Evolutionary conservation across 2,888 invertebrate species (phyloP).

Genomic region (Eristalis intricaria): DNA sequence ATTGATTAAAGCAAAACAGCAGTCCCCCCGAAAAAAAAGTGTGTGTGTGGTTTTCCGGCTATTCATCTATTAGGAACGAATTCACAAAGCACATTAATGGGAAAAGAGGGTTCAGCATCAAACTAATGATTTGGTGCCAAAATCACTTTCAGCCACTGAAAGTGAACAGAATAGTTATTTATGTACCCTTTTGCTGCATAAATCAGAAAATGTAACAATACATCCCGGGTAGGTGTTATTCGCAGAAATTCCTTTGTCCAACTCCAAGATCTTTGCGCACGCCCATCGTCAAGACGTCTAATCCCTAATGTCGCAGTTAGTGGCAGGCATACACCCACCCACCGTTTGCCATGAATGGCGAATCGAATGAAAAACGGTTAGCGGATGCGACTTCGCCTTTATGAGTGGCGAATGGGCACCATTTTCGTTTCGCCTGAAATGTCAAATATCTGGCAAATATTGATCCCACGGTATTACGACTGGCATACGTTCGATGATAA

Average conservation of each 20-base stretch:
- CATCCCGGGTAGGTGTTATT: neutral
- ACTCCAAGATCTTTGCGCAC: neutral
- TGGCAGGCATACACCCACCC: neutral
- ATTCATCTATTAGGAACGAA: neutral
- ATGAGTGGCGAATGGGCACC: neutral
- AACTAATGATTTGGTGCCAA: neutral
- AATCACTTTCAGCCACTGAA: neutral
- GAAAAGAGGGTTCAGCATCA: neutral
- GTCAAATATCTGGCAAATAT: neutral
- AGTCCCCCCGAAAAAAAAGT: neutral
- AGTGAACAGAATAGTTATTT: neutral
- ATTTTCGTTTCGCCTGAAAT: neutral
- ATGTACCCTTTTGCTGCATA: conserved; percentile 1
- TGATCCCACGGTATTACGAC: neutral
- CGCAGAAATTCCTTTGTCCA: neutral
- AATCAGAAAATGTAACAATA: neutral
- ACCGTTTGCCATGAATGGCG: neutral
- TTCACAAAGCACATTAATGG: neutral
- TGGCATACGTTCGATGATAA: neutral
- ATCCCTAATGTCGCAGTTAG: neutral
- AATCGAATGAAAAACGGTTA: neutral
- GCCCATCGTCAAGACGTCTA: neutral
- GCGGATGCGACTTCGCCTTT: neutral
- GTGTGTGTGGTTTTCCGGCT: neutral
- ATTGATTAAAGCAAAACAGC: neutral